Conservation (phyloP, 37 sponge, comb jelly and placozoan species). For the Ianthella basta region DNA sequence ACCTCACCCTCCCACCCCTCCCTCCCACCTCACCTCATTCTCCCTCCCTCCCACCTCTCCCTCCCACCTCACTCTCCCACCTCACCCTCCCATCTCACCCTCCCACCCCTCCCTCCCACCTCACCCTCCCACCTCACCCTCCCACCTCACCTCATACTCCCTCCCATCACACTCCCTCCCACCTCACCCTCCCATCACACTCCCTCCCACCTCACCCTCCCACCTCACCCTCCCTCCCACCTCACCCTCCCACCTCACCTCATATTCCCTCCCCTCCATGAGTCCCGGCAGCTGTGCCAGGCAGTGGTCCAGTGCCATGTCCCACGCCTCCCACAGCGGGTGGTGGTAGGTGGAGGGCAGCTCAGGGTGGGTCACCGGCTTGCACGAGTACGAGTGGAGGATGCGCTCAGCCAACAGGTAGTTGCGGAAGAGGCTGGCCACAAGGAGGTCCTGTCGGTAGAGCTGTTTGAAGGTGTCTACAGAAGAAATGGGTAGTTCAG, state of each 20-base stretch:
- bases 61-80: not conserved
- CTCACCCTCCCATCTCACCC: slow-evolving; percentile 62
- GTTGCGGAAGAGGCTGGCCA: slow-evolving; percentile 95
- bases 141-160: not conserved
- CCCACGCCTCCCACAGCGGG: slow-evolving; percentile 96
- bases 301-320: slow-evolving; percentile 89
- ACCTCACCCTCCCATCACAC: not conserved
- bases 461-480: slow-evolving; percentile 89
- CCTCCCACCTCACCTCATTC: not conserved
- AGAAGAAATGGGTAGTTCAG: not conserved
- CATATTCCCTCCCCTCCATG: slow-evolving; percentile 56
- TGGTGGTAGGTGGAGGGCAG: slow-evolving; percentile 90
- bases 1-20: not conserved
- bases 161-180: not conserved
- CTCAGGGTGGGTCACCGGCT: slow-evolving; percentile 84
- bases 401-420: slow-evolving; percentile 94
- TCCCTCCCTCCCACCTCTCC: not conserved
- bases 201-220: not conserved
- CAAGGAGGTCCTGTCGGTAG: slow-evolving; percentile 94
- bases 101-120: not conserved
- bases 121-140: not conserved
- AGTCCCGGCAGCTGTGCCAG: slow-evolving; percentile 80
- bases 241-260: slow-evolving; percentile 49
- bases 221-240: not conserved
- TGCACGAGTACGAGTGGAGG: slow-evolving; percentile 89